These are phyloP conservation scores for Scaptodrosophila latifasciaeformis DNA, from an alignment of 2,888 invertebrate genomes.

Conservation along the genomic window DNA sequence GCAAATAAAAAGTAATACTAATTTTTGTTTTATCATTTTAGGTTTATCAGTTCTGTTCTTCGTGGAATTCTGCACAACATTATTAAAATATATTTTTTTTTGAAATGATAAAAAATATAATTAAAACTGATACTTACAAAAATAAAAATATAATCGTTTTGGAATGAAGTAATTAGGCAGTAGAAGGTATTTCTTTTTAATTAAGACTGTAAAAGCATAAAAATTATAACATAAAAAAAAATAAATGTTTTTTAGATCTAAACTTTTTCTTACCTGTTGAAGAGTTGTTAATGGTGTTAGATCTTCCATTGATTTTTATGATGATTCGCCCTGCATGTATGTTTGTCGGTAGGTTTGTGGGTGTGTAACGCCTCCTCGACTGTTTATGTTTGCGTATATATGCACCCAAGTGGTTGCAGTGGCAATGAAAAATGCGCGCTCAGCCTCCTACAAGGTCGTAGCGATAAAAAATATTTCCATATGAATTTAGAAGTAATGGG, in stretches of 20 bases:
- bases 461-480: neutral
- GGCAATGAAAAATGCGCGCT: conserved; percentile 44
- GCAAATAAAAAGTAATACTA: too few species aligned
- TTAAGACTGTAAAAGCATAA: conserved; percentile 31
- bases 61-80: too few species aligned
- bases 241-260: conserved; percentile 1
- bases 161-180: conserved; percentile 6
- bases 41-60: too few species aligned
- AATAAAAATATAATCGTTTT: neutral
- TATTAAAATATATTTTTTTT: too few species aligned
- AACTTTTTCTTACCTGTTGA: conserved; percentile 56
- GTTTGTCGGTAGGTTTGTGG: too few species aligned
- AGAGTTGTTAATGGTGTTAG: conserved; percentile 60
- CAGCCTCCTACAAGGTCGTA: conserved; percentile 19
- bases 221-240: conserved; percentile 20
- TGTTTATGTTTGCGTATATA: too few species aligned
- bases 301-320: conserved; percentile 66
- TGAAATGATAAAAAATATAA: too few species aligned
- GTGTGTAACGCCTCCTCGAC: too few species aligned
- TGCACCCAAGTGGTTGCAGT: too few species aligned
- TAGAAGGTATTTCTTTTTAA: conserved; percentile 18
- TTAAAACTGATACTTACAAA: too few species aligned
- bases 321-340: neutral
- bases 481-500: too few species aligned
- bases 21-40: too few species aligned